phyloP scores from a whole-genome alignment of 2,113 vertebrate species.

The Chaetops frenatus region DNA sequence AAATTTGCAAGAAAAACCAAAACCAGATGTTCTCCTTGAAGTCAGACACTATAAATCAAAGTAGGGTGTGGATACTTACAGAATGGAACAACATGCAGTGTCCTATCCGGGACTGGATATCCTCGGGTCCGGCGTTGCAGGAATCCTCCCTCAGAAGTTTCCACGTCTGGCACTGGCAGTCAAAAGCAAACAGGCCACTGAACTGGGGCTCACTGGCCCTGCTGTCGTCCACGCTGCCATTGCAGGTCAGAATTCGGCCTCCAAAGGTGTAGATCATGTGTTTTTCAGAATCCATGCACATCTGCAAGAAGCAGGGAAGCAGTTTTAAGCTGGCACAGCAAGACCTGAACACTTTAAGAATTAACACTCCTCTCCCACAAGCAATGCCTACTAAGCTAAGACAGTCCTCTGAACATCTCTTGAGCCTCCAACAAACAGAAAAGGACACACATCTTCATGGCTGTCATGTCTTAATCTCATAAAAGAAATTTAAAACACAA shows the following conservation, averaged over 20 bases:
- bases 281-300: conserved; percentile 99
- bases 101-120: conserved; percentile 96
- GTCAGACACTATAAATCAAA: background rate
- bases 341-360: background rate
- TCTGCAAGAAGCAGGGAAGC: conserved; percentile 66
- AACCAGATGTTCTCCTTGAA: background rate
- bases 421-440: background rate
- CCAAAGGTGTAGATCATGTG: conserved; percentile 99
- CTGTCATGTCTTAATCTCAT: background rate
- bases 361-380: background rate
- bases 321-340: background rate
- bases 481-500: background rate
- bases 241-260: conserved; percentile 94
- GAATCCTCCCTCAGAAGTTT: conserved; percentile 95
- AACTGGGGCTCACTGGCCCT: conserved; percentile 95
- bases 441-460: fast-evolving
- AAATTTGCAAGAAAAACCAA: background rate
- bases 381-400: background rate
- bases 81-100: conserved; percentile 99
- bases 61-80: conserved; percentile 59
- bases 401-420: background rate
- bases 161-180: conserved; percentile 88
- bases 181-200: conserved; percentile 93
- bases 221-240: conserved; percentile 92
- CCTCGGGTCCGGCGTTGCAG: conserved; percentile 95